Conservation (phyloP, 2,113 vertebrate genomes). For the Danionella cerebrum region DNA sequence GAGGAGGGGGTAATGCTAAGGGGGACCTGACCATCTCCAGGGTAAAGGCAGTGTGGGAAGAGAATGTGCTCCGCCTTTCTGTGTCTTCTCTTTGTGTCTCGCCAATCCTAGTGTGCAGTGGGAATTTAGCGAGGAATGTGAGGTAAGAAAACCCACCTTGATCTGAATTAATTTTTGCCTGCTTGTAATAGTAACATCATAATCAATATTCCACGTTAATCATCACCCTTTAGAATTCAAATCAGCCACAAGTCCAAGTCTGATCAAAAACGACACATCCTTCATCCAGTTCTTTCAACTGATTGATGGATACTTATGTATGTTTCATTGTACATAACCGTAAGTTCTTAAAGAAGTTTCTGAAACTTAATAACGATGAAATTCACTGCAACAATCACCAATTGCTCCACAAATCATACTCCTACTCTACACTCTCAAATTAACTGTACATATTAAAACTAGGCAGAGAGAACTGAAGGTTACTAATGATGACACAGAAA, state of each 20-base stretch:
- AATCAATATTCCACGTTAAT: neutral
- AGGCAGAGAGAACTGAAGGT: neutral
- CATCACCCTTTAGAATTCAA: neutral
- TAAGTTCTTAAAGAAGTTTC: too few relatives aligned
- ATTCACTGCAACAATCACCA: too few relatives aligned
- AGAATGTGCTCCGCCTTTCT: constrained; percentile 90
- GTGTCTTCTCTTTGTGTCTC: constrained; percentile 80
- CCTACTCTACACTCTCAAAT: too few relatives aligned
- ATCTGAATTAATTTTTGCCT: constrained; percentile 8
- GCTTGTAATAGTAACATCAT: neutral
- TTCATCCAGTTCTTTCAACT: neutral
- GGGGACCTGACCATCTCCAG: constrained; percentile 69
- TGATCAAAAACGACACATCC: neutral
- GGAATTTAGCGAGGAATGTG: constrained; percentile 71
- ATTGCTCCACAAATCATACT: too few relatives aligned
- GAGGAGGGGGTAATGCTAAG: constrained; percentile 16
- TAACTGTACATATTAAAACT: neutral
- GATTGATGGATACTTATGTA: too few relatives aligned
- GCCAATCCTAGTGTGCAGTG: constrained; percentile 84
- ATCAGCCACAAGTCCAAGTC: neutral
- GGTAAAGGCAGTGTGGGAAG: constrained; percentile 93
- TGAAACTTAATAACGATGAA: too few relatives aligned
- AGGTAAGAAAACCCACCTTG: constrained; percentile 54
- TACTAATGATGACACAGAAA: neutral
- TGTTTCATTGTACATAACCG: too few relatives aligned